Conservation (phyloP, 2,888 invertebrate genomes). For the Dioctria linearis region DNA sequence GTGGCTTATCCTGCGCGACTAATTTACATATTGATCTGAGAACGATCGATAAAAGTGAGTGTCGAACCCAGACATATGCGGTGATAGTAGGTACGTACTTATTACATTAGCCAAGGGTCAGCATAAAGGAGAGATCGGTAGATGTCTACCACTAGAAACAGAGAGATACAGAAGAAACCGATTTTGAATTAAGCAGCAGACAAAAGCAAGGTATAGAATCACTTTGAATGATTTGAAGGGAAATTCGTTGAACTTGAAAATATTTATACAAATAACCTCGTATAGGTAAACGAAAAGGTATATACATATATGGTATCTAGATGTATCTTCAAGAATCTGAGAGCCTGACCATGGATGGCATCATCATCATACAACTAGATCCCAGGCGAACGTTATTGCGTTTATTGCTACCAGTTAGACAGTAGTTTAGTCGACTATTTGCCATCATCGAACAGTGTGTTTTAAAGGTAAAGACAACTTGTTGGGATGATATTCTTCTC, state of each 20-base stretch:
- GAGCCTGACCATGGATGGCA: no score
- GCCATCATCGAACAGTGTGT: not conserved
- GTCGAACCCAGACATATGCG: conserved; percentile 14
- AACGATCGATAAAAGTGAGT: conserved; percentile 43
- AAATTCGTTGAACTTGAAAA: conserved; percentile 22
- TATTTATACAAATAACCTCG: not conserved
- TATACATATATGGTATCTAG: no score
- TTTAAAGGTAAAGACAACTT: not conserved
- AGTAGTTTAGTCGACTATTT: not conserved
- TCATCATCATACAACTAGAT: not conserved
- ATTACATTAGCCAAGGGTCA: not conserved
- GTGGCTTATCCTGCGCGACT: conserved; percentile 30
- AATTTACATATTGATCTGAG: conserved; percentile 50
- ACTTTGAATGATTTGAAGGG: conserved; percentile 26
- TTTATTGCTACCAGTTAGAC: not conserved
- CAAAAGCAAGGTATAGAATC: not conserved
- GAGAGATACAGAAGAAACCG: not conserved
- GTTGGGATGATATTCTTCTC: conserved; percentile 3
- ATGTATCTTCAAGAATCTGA: no score
- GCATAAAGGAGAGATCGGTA: not conserved
- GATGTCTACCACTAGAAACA: no score
- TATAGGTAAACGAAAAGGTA: no score
- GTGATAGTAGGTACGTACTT: no score
- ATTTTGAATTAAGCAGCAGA: conserved; percentile 5
- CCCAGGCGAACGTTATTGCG: not conserved